Evolutionary conservation across 2,113 vertebrate genomes (phyloP).

Genomic region (Cercopithecus mona): DNA sequence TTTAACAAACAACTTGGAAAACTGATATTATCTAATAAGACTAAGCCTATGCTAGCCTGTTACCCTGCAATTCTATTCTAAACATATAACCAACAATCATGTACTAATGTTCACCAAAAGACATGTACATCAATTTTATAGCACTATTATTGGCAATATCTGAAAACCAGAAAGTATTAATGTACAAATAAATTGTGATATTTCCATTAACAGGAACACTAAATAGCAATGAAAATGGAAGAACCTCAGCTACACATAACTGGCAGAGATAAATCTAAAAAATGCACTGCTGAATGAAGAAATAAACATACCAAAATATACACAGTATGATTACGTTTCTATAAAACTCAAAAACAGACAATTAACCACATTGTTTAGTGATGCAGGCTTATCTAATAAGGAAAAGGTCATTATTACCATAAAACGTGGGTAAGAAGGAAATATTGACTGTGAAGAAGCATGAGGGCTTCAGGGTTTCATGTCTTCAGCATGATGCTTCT

Average conservation of each 20-base stretch:
- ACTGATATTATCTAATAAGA: background rate
- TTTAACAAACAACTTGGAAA: background rate
- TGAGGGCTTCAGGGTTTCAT: background rate
- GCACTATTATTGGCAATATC: background rate
- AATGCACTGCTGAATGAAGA: background rate
- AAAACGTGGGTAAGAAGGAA: background rate
- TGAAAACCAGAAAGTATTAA: background rate
- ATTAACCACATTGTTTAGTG: background rate
- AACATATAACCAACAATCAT: background rate
- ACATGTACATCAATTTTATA: background rate
- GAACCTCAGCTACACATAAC: background rate
- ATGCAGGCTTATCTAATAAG: background rate
- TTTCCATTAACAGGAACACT: background rate
- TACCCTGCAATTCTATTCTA: background rate
- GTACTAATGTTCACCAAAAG: background rate
- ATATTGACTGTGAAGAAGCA: background rate
- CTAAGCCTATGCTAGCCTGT: background rate
- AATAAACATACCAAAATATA: background rate
- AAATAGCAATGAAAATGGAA: constrained; percentile 2
- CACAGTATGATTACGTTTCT: background rate
- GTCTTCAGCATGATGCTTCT: background rate
- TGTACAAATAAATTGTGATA: background rate
- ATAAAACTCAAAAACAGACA: background rate
- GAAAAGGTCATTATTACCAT: background rate
- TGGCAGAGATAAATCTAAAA: background rate